Evolutionary conservation across 2,797 vertebrate species (phyloP).

Genomic region (Sebastes steindachneri): DNA sequence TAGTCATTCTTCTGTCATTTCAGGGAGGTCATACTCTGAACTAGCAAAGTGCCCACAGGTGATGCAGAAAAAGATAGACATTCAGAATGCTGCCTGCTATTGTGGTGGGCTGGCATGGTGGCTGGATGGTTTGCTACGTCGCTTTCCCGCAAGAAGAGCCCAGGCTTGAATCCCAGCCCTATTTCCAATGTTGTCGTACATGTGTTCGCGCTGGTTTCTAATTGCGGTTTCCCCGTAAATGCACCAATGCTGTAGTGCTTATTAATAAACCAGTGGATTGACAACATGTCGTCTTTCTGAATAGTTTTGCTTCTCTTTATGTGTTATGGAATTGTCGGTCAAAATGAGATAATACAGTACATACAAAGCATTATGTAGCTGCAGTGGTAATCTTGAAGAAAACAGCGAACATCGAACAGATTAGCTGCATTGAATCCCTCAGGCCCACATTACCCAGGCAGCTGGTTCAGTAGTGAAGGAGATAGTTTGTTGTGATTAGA

Average conservation of each 20-base stretch:
- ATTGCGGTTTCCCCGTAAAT: not conserved
- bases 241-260: not conserved
- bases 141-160: not conserved
- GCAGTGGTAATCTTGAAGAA: conserved; percentile 45
- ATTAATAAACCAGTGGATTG: not conserved
- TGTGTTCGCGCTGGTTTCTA: not conserved
- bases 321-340: conserved; percentile 26
- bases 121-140: not conserved
- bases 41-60: conserved; percentile 27
- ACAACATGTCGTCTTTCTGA: not conserved
- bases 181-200: not conserved
- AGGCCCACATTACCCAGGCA: conserved; percentile 52
- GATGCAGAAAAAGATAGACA: conserved; percentile 26
- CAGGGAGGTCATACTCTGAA: conserved; percentile 28
- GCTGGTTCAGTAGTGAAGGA: conserved; percentile 58
- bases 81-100: conserved; percentile 1
- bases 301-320: not conserved
- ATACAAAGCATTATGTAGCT: conserved; percentile 18
- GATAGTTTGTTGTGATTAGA: conserved; percentile 83
- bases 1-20: conserved; percentile 53
- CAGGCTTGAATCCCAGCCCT: not conserved
- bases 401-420: conserved; percentile 53
- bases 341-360: conserved; percentile 30
- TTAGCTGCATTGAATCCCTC: conserved; percentile 70
- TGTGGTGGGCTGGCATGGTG: not conserved